These are phyloP conservation scores for Chelonus insularis DNA, from an alignment of 1,140 invertebrate genomes.

Conservation along the genomic window DNA sequence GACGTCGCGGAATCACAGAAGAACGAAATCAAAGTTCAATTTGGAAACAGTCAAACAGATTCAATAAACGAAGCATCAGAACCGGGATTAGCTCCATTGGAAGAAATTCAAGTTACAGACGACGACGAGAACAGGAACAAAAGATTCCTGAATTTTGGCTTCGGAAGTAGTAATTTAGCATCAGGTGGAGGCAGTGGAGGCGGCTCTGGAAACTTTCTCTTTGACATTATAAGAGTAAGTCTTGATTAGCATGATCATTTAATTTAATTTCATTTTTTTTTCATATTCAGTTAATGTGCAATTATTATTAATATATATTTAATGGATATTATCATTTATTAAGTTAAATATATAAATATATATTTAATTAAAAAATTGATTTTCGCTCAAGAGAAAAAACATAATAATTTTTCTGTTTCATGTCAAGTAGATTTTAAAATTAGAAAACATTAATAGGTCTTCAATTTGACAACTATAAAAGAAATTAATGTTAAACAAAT, in stretches of 20 bases:
- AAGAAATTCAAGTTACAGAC: conserved; percentile 63
- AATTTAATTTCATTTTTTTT: not conserved
- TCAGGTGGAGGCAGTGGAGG: conserved; percentile 64
- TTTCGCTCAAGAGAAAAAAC: too few species aligned
- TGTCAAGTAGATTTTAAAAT: too few species aligned
- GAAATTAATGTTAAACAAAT: too few species aligned
- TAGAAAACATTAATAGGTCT: too few species aligned
- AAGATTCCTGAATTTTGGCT: conserved; percentile 71
- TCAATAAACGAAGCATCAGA: conserved; percentile 57
- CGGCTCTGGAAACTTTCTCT: conserved; percentile 83
- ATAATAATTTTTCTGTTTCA: too few species aligned
- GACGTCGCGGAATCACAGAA: conserved; percentile 64
- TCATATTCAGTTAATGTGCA: too few species aligned
- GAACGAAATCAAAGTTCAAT: conserved; percentile 67
- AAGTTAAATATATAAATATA: too few species aligned
- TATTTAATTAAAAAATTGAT: too few species aligned
- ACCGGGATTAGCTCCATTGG: conserved; percentile 63
- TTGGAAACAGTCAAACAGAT: conserved; percentile 61
- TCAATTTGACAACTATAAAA: too few species aligned
- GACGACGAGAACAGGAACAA: conserved; percentile 80
- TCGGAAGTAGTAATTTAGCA: conserved; percentile 54
- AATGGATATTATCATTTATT: too few species aligned
- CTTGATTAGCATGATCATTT: conserved; percentile 5
- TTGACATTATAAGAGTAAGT: conserved; percentile 84
- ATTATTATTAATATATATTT: too few species aligned